Conservation (phyloP, 1,140 invertebrate species). For the Hestina assimilis region DNA sequence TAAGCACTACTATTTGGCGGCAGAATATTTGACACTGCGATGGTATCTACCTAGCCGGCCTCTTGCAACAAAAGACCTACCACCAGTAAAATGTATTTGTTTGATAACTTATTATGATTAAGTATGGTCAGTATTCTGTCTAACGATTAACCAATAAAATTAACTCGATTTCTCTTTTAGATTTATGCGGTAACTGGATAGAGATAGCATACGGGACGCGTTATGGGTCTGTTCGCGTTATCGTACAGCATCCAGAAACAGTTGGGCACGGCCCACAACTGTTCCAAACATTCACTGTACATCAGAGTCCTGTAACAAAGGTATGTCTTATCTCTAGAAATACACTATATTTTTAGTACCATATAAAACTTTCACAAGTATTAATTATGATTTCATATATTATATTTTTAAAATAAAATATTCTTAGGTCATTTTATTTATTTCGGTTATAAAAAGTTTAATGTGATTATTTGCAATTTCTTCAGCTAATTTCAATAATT, state of each 20-base stretch:
- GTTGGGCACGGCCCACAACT: constrained; percentile 98
- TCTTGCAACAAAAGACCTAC: too few relatives aligned
- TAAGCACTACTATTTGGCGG: too few relatives aligned
- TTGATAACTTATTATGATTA: too few relatives aligned
- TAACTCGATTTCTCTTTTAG: constrained; percentile 70
- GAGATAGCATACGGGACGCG: constrained; percentile 99
- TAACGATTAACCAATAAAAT: neutral
- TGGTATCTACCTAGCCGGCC: too few relatives aligned
- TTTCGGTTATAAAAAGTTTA: too few relatives aligned
- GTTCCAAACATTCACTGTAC: constrained; percentile 98
- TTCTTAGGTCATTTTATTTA: neutral
- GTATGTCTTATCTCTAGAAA: constrained; percentile 67
- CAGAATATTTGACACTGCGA: too few relatives aligned
- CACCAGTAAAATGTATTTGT: too few relatives aligned
- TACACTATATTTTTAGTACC: neutral
- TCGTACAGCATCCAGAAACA: constrained; percentile 99
- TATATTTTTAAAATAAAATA: neutral
- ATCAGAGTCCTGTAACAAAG: constrained; percentile 96
- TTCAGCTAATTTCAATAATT: too few relatives aligned
- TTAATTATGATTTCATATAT: too few relatives aligned
- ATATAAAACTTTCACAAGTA: too few relatives aligned
- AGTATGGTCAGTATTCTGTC: too few relatives aligned
- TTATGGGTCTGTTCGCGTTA: constrained; percentile 96
- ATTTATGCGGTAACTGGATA: constrained; percentile 98
- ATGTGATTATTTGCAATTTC: too few relatives aligned